Evolutionary conservation across 2,113 vertebrate genomes (phyloP), one percentile per base, ranked within the genome.

Genomic region (Oryzias curvinotus): DNA sequence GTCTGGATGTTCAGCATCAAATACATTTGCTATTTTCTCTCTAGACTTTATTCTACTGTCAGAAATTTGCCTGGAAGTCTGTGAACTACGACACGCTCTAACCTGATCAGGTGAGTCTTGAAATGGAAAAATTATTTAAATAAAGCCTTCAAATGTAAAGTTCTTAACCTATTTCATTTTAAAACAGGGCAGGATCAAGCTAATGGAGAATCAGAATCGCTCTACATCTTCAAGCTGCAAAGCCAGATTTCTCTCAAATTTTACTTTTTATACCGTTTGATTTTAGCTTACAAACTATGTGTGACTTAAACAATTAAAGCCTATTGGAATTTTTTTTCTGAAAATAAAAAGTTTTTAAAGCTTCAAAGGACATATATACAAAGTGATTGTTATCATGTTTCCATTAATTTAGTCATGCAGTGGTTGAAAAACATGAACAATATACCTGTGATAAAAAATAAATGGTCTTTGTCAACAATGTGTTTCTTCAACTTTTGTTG

Each of bases 11-110:
- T 52, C 2, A 14, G 16, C 4, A 7, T 14, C 48, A n/a, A 57
- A 30, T 5, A 57, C 13, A 5, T 53, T 12, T 18, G 0, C 23
- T 19, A 3, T 47, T 71, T 18, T 57, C 25, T 56, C 3, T 58
- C 51, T 82, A 93, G 92, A 86, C 85, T 5, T 0, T 90, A 42
- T 86, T 84, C 23, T 92, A 87, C 80, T 93, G 92, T 51, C 86
- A 90, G 86, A 90, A 48, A 65, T 88, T 78, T 51, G 57, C 66
- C 63, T 91, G 90, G 90, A 77, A 81, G 64, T 41, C 77, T 42
- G 15, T 71, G 13, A 52, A 21, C 26, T 53, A 68, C 71, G 52
- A 68, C 47, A 25, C 23, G 0, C 17, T 73, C 19, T 85, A 42
- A 86, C 43, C 42, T 2, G 1, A 26, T 8, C 17, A 47, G 60